Conservation (phyloP, 1,140 invertebrate genomes). For the Pseudomyrmex pallidus region DNA sequence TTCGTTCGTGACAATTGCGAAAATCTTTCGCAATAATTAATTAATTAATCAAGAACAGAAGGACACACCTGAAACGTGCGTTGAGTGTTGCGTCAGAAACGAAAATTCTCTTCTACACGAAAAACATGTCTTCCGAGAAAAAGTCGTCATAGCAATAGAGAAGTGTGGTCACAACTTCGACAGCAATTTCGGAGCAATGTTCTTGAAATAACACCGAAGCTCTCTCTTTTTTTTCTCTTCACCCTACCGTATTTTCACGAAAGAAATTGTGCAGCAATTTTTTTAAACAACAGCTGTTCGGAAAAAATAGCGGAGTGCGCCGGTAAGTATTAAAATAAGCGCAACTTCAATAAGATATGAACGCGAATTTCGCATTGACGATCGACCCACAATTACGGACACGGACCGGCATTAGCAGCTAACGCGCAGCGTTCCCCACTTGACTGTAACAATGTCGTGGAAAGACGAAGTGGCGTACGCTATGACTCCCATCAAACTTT, state of each 20-base stretch:
- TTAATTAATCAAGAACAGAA: too few species aligned
- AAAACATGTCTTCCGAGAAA: neutral
- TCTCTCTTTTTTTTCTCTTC: neutral
- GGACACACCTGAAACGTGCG: too few species aligned
- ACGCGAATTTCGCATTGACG: neutral
- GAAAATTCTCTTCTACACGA: neutral
- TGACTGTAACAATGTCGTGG: conserved; percentile 8
- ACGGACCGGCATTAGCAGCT: neutral
- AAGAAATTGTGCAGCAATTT: neutral
- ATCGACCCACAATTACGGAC: conserved; percentile 26
- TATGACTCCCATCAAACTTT: conserved; percentile 47
- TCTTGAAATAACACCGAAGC: conserved; percentile 8
- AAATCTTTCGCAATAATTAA: too few species aligned
- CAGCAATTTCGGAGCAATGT: neutral
- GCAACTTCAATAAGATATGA: conserved; percentile 40
- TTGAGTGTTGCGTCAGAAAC: neutral
- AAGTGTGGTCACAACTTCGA: neutral
- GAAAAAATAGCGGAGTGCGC: conserved; percentile 10
- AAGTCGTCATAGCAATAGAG: neutral
- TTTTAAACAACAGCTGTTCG: neutral
- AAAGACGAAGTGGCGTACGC: conserved; percentile 40
- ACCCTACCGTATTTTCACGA: neutral
- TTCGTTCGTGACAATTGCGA: too few species aligned
- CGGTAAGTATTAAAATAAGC: conserved; percentile 27
- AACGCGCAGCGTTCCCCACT: neutral